A percentile compares a stretch with the other conserved stretches of the same genome.
These are phyloP conservation scores for Chiroxiphia lanceolata DNA, from an alignment of 2,797 vertebrate species.

Conservation along the genomic window DNA sequence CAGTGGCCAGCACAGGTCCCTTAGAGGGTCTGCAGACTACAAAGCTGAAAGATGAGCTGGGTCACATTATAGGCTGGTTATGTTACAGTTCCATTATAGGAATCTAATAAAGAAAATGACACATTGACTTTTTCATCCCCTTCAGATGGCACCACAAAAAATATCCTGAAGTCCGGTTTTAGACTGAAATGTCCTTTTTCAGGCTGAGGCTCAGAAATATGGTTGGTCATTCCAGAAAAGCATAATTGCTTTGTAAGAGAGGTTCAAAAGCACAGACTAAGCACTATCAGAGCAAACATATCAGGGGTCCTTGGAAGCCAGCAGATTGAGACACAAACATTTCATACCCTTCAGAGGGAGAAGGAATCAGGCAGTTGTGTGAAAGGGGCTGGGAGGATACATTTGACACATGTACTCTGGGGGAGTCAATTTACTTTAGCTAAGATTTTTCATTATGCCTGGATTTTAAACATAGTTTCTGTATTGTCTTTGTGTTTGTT, in stretches of 20 bases:
- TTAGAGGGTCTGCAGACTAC: not conserved
- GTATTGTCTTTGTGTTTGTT: not conserved
- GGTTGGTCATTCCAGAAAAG: not conserved
- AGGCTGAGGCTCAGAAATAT: not conserved
- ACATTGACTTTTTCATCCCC: not conserved
- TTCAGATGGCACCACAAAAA: not conserved
- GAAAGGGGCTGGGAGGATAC: not conserved
- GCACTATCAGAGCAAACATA: not conserved
- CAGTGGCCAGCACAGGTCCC: not conserved
- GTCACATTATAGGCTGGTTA: not conserved
- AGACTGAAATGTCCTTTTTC: not conserved
- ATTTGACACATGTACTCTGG: accelerated
- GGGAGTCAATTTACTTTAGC: not conserved
- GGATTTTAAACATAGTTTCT: not conserved
- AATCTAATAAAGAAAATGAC: not conserved
- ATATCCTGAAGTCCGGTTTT: not conserved
- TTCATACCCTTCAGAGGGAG: not conserved
- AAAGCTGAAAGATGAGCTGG: not conserved
- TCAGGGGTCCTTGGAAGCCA: not conserved
- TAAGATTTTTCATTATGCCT: not conserved
- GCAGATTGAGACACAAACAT: not conserved
- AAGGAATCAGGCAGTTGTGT: not conserved
- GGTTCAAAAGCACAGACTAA: not conserved
- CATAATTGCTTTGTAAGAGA: not conserved
- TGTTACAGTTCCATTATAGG: not conserved